phyloP scores from a whole-genome alignment of 2,888 invertebrate genomes.

The Anthophora plumipes region DNA sequence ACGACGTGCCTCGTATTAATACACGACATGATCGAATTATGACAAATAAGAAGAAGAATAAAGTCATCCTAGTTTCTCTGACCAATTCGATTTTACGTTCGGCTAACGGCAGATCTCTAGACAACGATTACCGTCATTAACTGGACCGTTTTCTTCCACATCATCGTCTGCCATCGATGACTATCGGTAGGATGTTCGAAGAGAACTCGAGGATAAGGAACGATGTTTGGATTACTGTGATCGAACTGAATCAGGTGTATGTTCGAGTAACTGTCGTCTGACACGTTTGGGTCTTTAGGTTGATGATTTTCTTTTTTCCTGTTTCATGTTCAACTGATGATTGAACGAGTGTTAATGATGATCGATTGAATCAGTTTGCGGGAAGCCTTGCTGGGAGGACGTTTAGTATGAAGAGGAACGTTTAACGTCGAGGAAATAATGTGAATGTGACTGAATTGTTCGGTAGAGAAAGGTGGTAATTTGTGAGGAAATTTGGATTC shows the following conservation, averaged over 20 bases:
- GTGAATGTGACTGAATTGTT: background rate
- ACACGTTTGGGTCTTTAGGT: too few relatives aligned
- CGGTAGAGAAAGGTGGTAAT: background rate
- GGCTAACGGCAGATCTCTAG: background rate
- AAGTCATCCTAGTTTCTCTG: too few relatives aligned
- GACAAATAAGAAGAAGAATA: too few relatives aligned
- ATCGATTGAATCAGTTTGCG: background rate
- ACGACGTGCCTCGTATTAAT: too few relatives aligned
- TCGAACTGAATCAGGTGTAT: slow-evolving; percentile 10
- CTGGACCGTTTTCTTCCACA: background rate
- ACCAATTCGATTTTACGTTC: background rate
- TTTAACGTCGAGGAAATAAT: background rate
- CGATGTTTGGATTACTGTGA: slow-evolving; percentile 8
- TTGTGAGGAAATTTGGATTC: too few relatives aligned
- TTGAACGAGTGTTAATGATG: slow-evolving; percentile 1
- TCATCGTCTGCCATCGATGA: background rate
- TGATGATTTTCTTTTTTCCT: background rate
- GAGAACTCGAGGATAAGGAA: background rate
- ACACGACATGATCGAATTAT: too few relatives aligned
- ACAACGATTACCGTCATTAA: background rate
- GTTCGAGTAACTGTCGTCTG: too few relatives aligned
- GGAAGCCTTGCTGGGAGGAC: background rate
- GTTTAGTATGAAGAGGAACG: background rate
- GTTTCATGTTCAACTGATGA: background rate
- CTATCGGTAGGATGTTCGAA: background rate